These are phyloP conservation scores for Leptocoma aspasia DNA, from an alignment of 2,113 vertebrate genomes.

Conservation along the genomic window DNA sequence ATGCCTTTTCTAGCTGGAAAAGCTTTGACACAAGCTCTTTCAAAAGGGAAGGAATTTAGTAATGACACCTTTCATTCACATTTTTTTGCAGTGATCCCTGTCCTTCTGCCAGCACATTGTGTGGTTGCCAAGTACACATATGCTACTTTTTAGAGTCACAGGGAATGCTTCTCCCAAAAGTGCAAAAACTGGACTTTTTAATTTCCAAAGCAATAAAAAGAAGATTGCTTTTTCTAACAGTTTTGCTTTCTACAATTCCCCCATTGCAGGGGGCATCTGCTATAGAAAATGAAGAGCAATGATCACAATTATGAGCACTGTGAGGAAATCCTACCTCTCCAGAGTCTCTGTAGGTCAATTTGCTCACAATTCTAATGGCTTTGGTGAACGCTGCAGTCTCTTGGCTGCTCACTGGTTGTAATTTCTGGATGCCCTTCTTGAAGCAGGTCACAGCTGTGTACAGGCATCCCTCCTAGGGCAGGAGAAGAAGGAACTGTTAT, in stretches of 20 bases:
- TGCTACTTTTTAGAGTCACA: neutral
- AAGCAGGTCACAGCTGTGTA: conserved; percentile 68
- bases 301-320: neutral
- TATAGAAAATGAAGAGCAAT: neutral
- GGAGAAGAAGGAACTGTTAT: neutral
- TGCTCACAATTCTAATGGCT: neutral
- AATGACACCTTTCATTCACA: neutral
- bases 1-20: neutral
- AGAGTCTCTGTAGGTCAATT: neutral
- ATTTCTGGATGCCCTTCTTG: conserved; percentile 4
- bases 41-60: neutral
- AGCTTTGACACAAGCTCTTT: neutral
- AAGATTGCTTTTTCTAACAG: neutral
- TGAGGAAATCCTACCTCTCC: conserved; percentile 21
- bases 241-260: neutral
- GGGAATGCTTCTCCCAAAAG: neutral
- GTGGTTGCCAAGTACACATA: neutral
- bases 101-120: neutral
- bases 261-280: neutral
- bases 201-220: neutral
- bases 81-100: neutral
- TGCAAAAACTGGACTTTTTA: neutral
- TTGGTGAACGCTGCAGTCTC: neutral
- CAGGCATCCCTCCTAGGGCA: conserved; percentile 63
- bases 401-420: conserved; percentile 34